A percentile compares a stretch with the other conserved stretches of the same genome.
phyloP scores from a whole-genome alignment of 1,140 invertebrate genomes.

The Metopolophium dirhodum region DNA sequence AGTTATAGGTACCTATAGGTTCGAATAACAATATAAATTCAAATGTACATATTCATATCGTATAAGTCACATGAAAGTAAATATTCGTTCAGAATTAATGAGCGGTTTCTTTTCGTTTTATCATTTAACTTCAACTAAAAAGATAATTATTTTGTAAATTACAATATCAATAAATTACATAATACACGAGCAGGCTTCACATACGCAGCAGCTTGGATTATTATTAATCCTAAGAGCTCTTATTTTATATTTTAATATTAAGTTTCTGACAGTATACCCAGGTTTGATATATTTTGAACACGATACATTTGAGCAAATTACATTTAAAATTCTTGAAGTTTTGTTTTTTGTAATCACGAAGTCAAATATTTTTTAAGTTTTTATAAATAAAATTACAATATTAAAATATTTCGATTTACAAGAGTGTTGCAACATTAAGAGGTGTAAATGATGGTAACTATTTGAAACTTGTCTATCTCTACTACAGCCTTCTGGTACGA shows the following conservation, averaged over 20 bases:
- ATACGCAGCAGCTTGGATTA: neutral
- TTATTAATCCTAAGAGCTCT: neutral
- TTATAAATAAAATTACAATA: neutral
- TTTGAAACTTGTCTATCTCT: too few relatives aligned
- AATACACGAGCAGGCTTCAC: too few relatives aligned
- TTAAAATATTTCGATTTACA: neutral
- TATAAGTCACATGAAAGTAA: neutral
- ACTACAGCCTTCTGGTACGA: too few relatives aligned
- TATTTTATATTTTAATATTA: neutral
- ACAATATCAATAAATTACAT: too few relatives aligned
- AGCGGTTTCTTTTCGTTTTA: neutral
- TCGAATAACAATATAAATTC: neutral
- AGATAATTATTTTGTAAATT: neutral
- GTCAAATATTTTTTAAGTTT: neutral
- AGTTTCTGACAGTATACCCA: neutral
- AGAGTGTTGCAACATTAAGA: neutral
- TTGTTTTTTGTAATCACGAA: neutral
- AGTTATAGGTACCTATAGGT: neutral
- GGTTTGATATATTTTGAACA: neutral
- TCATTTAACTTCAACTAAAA: neutral
- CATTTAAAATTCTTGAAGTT: too few relatives aligned
- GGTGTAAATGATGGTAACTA: too few relatives aligned
- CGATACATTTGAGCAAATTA: too few relatives aligned
- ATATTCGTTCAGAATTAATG: neutral
- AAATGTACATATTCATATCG: neutral